Evolutionary conservation across 2,888 invertebrate genomes (phyloP).

Genomic region (Bedellia somnulentella): DNA sequence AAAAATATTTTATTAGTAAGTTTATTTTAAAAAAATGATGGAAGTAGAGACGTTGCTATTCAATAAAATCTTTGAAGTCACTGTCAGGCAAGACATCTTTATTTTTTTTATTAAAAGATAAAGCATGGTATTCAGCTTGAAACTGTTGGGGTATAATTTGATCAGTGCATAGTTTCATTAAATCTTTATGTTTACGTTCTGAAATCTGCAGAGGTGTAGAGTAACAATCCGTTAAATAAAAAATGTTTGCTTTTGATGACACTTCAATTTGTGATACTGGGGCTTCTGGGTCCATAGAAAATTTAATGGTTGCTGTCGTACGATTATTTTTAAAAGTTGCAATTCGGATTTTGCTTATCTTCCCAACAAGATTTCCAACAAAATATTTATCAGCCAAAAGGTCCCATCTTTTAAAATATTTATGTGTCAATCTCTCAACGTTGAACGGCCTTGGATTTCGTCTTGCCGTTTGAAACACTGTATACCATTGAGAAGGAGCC

Average conservation of each 20-base stretch:
- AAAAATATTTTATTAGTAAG: no score
- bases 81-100: constrained; percentile 1
- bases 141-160: background rate
- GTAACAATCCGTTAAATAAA: no score
- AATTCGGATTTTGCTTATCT: constrained; percentile 5
- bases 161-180: background rate
- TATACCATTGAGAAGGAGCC: no score
- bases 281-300: background rate
- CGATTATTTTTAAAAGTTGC: background rate
- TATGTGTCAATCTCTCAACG: constrained; percentile 6
- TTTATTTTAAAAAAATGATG: no score
- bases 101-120: background rate
- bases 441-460: constrained; percentile 7
- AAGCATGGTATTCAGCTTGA: background rate
- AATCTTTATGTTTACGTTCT: background rate
- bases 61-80: background rate
- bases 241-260: no score
- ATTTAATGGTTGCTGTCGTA: background rate
- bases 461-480: constrained; percentile 5
- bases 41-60: no score
- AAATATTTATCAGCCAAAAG: constrained; percentile 6
- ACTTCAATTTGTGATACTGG: background rate
- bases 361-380: constrained; percentile 6
- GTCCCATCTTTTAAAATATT: constrained; percentile 8
- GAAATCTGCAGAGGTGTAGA: background rate